A percentile compares a stretch with the other conserved stretches of the same genome.
Conservation (phyloP, 2,113 vertebrate genomes). For the Hystrix cristata region DNA sequence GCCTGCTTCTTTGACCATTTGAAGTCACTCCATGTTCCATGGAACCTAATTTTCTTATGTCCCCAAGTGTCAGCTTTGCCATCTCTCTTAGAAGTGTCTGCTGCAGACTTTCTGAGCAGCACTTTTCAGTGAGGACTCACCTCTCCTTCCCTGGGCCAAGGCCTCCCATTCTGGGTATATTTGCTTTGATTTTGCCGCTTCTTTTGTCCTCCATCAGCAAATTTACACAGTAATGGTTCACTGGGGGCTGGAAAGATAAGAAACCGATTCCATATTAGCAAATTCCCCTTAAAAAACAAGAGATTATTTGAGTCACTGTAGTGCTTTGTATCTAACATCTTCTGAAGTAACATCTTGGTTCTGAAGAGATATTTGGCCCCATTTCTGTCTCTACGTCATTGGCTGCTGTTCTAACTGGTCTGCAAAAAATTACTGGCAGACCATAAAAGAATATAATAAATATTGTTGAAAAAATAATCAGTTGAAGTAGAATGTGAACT, state of each 20-base stretch:
- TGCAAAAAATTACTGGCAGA: slow-evolving; percentile 90
- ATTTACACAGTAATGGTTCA: slow-evolving; percentile 99
- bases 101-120: slow-evolving; percentile 65
- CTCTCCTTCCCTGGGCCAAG: slow-evolving; percentile 98
- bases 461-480: slow-evolving; percentile 93
- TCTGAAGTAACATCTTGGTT: slow-evolving; percentile 89
- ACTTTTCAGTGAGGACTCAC: slow-evolving; percentile 88
- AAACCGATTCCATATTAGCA: slow-evolving; percentile 88
- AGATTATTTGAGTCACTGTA: slow-evolving; percentile 85
- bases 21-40: slow-evolving; percentile 31
- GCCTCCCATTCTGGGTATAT: slow-evolving; percentile 98
- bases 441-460: slow-evolving; percentile 91
- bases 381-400: slow-evolving; percentile 83
- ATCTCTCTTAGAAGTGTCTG: slow-evolving; percentile 8
- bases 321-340: slow-evolving; percentile 86
- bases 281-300: slow-evolving; percentile 81
- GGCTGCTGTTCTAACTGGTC: slow-evolving; percentile 87
- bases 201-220: slow-evolving; percentile 98
- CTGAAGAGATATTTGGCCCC: slow-evolving; percentile 89
- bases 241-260: slow-evolving; percentile 93
- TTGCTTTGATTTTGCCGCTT: slow-evolving; percentile 99
- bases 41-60: slow-evolving; percentile 42
- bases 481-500: slow-evolving; percentile 89
- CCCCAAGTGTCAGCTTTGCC: slow-evolving; percentile 37
- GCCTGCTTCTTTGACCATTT: not conserved